Base-by-base conservation (phyloP, 2,113 vertebrate genomes). In the Taxidea taxus region DNA sequence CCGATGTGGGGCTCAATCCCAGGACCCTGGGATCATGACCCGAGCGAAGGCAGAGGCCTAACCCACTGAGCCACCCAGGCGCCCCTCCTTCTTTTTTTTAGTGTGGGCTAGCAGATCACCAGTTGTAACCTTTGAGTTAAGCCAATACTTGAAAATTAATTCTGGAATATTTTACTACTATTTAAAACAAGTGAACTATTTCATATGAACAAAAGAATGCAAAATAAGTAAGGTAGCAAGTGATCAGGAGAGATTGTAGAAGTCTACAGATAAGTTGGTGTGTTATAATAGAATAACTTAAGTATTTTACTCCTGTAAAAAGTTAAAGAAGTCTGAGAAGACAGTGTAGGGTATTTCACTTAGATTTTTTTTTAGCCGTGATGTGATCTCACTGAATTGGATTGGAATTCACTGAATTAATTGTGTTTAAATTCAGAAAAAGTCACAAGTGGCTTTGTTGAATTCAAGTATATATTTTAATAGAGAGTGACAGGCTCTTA, bases 91-190 rank as follows among this genome's bases (percentile, higher is more conserved):
- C n/a, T n/a, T n/a, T 9, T 18, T 60, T 51, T 81, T 44, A 90
- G 13, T 62, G 7, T 93, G 18, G 4, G 31, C 66, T 91, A 37
- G 21, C 54, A 64, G 27, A 27, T 82, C 4, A 80, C 39, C 31
- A 96, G 7, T 78, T 93, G 20, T 31, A 91, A 91, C 16, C 23
- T 91, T 39, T 89, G 51, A 95, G 34, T 91, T 58, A 94, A 96
- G n/a, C 6, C 27, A 95, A 15, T 81, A 94, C 14, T 91, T 39
- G 7, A 83, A 14, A 88, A 89, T 94, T 95, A 95, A 85, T 92
- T 42, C 66, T 94, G 13, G 12, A 68, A 47, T 91, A 88, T 91
- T 80, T 90, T 68, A 72, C 78, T 88, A 42, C 47, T 34, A 27
- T 83, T 95, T 96, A 58, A 95, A 90, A 31, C 14, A 91, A 68